These are phyloP conservation scores for Pegea sp. DNA, from an alignment of 23 tunicate species.

Conservation along the genomic window DNA sequence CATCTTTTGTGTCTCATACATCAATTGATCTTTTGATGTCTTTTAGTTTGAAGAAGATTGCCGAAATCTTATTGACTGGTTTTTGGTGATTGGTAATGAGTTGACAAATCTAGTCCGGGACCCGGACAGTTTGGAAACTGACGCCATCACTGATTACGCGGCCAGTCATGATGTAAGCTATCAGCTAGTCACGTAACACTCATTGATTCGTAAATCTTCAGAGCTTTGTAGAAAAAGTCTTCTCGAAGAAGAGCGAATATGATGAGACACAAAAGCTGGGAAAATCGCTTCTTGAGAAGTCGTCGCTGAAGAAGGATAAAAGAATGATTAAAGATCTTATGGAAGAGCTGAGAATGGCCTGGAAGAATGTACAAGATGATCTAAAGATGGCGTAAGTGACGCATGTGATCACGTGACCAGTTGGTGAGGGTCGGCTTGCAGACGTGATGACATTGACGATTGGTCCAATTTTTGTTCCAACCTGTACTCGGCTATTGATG, in stretches of 20 bases:
- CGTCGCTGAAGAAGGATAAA: too few species aligned
- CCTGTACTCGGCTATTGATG: background rate
- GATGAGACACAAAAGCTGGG: too few species aligned
- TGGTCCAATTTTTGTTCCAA: background rate
- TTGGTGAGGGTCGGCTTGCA: too few species aligned
- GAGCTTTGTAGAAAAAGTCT: background rate
- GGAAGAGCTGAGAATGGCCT: background rate
- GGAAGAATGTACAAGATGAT: background rate
- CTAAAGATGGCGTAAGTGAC: background rate
- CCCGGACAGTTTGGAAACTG: background rate
- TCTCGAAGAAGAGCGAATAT: background rate
- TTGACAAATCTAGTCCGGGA: background rate
- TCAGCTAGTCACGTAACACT: background rate
- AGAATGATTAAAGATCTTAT: background rate
- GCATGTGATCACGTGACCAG: too few species aligned
- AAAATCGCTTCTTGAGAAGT: too few species aligned
- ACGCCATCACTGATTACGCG: background rate
- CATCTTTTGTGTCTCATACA: background rate
- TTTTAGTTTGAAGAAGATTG: background rate
- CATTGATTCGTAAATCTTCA: background rate
- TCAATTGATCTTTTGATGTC: background rate
- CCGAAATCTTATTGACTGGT: background rate
- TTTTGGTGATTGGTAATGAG: background rate
- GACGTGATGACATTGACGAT: background rate
- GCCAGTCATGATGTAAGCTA: background rate